Conservation (phyloP, 1,140 invertebrate species). For the Eriosoma lanigerum region DNA sequence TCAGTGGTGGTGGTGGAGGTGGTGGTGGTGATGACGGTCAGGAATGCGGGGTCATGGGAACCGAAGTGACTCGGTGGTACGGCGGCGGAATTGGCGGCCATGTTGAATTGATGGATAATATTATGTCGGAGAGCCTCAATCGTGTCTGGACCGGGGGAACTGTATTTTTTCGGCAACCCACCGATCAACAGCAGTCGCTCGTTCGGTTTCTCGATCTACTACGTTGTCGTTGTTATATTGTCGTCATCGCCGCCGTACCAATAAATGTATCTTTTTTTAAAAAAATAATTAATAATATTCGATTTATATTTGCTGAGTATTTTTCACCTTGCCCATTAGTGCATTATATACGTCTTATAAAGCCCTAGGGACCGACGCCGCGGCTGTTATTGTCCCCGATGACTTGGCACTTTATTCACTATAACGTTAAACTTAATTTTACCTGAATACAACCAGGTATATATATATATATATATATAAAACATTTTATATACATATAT, state of each 20-base stretch:
- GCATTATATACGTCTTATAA: background rate
- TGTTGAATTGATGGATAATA: conserved; percentile 51
- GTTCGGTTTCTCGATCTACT: conserved; percentile 12
- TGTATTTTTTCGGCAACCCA: conserved; percentile 50
- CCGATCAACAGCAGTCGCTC: conserved; percentile 40
- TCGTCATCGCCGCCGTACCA: background rate
- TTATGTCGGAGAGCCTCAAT: conserved; percentile 50
- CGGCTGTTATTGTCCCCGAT: conserved; percentile 46
- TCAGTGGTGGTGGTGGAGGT: background rate
- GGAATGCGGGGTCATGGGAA: conserved; percentile 52
- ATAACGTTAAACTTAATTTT: conserved; percentile 19
- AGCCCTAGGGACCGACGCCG: conserved; percentile 19
- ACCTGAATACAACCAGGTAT: background rate
- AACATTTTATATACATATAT: background rate
- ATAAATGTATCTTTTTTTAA: background rate
- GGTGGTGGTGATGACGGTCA: conserved; percentile 33
- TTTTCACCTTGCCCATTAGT: conserved; percentile 23
- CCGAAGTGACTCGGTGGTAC: conserved; percentile 46
- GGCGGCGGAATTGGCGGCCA: conserved; percentile 33
- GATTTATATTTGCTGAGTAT: conserved; percentile 12
- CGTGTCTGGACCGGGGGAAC: conserved; percentile 50
- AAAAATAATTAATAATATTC: background rate
- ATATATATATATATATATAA: background rate
- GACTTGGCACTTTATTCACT: conserved; percentile 39
- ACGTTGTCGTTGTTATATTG: background rate